Evolutionary conservation across 2,888 invertebrate genomes (phyloP).

Genomic region (Synergus umbraculus): DNA sequence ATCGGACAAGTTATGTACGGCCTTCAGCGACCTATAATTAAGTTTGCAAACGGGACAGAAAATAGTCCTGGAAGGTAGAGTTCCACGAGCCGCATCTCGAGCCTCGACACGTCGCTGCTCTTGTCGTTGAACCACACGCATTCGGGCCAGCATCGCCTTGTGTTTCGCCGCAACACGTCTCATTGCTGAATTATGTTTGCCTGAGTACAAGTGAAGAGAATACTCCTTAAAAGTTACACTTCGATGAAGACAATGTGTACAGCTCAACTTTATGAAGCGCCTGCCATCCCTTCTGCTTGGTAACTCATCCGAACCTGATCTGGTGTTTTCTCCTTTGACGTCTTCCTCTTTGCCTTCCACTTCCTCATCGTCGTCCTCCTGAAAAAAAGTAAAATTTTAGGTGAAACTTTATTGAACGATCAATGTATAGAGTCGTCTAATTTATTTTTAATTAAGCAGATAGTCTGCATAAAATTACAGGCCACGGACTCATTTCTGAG

Average conservation of each 20-base stretch:
- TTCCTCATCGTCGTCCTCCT: conserved; percentile 67
- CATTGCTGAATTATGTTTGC: conserved; percentile 86
- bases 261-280: conserved; percentile 85
- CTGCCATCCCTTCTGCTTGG: conserved; percentile 74
- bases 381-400: conserved; percentile 4
- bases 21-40: conserved; percentile 86
- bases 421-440: background rate
- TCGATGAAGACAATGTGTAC: conserved; percentile 88
- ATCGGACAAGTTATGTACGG: conserved; percentile 88
- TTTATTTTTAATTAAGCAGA: background rate
- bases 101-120: conserved; percentile 89
- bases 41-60: conserved; percentile 88
- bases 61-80: conserved; percentile 81
- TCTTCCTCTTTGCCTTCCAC: conserved; percentile 66
- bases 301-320: conserved; percentile 73
- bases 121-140: conserved; percentile 89
- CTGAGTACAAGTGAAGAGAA: conserved; percentile 85
- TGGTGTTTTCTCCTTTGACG: conserved; percentile 72
- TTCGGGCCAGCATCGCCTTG: conserved; percentile 85
- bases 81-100: conserved; percentile 81
- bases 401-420: background rate
- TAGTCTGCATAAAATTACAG: background rate
- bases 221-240: conserved; percentile 88
- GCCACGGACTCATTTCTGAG: too few species aligned
- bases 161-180: conserved; percentile 86